These are phyloP conservation scores for Elegia similella DNA, from an alignment of 2,888 invertebrate species.

Conservation along the genomic window DNA sequence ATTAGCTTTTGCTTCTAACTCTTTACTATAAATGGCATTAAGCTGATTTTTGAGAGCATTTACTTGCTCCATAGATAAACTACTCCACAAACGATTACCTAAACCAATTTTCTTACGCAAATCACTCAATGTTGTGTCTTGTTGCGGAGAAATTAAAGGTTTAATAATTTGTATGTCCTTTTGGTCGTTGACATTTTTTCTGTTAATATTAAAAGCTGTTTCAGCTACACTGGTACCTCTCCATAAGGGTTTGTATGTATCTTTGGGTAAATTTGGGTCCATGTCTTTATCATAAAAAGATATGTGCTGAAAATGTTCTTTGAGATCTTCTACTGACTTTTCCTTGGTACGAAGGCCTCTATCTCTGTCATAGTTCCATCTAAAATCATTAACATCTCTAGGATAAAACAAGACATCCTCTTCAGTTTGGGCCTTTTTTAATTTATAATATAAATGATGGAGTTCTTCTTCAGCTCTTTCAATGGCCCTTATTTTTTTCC, in stretches of 20 bases:
- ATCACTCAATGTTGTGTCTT: constrained; percentile 70
- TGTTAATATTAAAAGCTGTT: constrained; percentile 87
- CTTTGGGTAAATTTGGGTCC: constrained; percentile 77
- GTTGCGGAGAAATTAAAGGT: constrained; percentile 49
- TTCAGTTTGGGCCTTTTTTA: constrained; percentile 89
- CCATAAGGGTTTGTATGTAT: constrained; percentile 91
- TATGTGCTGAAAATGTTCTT: constrained; percentile 87
- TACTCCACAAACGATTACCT: constrained; percentile 90
- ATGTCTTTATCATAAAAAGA: constrained; percentile 77
- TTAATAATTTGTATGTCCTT: constrained; percentile 47
- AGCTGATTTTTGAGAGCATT: constrained; percentile 89
- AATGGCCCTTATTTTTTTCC: constrained; percentile 89
- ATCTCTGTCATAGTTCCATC: constrained; percentile 89
- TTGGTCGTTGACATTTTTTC: constrained; percentile 76
- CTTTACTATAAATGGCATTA: constrained; percentile 89
- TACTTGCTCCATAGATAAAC: constrained; percentile 91
- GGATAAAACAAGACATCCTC: constrained; percentile 92
- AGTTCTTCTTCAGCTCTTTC: constrained; percentile 93
- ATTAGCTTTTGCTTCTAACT: constrained; percentile 63
- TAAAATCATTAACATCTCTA: constrained; percentile 86
- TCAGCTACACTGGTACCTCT: constrained; percentile 91
- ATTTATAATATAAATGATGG: constrained; percentile 87
- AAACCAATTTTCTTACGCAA: constrained; percentile 80
- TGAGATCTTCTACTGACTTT: constrained; percentile 93
- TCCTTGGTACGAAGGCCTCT: constrained; percentile 90